phyloP scores from a whole-genome alignment of 2,888 invertebrate species.

The Machimus rusticus region DNA sequence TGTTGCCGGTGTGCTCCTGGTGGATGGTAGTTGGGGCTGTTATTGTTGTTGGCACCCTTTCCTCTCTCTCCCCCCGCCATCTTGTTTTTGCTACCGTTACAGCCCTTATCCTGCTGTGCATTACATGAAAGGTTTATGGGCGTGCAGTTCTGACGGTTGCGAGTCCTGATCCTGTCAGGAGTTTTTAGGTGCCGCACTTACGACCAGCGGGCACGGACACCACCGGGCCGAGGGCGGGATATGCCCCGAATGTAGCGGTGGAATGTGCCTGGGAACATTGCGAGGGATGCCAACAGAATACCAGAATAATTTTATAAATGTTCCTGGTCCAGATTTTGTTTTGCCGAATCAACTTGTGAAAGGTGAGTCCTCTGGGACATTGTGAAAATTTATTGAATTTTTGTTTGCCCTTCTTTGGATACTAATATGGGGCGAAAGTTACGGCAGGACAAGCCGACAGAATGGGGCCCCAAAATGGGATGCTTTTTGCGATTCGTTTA shows the following conservation, averaged over 20 bases:
- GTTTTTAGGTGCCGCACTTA: slow-evolving; percentile 19
- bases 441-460: background rate
- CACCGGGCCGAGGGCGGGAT: background rate
- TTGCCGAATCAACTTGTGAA: slow-evolving; percentile 24
- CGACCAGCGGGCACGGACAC: background rate
- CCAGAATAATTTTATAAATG: slow-evolving; percentile 34
- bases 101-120: slow-evolving; percentile 20
- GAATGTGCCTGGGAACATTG: background rate
- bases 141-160: slow-evolving; percentile 33
- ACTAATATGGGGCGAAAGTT: background rate
- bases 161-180: slow-evolving; percentile 30
- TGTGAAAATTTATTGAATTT: slow-evolving; percentile 33
- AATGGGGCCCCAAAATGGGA: background rate
- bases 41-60: slow-evolving; percentile 6
- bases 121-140: slow-evolving; percentile 37
- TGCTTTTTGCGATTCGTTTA: background rate
- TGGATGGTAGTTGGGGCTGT: background rate
- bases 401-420: slow-evolving; percentile 15
- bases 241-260: background rate
- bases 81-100: background rate
- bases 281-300: background rate
- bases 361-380: slow-evolving; percentile 32
- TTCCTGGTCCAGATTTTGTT: slow-evolving; percentile 31
- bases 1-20: background rate
- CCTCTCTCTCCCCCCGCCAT: background rate